phyloP scores from a whole-genome alignment of 2,888 invertebrate genomes.

The Blastobasis adustella region DNA sequence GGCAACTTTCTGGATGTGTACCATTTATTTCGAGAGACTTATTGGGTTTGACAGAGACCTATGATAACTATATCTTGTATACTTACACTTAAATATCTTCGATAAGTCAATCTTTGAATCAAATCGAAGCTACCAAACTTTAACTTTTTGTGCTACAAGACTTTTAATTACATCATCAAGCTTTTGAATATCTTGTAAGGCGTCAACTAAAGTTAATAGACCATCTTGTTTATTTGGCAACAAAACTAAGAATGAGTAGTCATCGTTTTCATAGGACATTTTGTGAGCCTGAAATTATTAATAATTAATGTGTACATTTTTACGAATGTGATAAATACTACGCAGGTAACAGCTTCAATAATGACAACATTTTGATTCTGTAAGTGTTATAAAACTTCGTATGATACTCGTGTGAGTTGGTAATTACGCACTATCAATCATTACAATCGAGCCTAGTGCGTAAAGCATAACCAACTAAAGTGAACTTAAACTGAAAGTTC shows the following conservation, averaged over 20 bases:
- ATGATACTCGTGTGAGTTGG: background rate
- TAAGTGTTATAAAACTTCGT: background rate
- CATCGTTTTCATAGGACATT: conserved; percentile 80
- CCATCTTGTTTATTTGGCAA: conserved; percentile 78
- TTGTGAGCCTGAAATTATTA: conserved; percentile 75
- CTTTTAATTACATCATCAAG: conserved; percentile 33
- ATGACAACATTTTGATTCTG: background rate
- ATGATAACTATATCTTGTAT: background rate
- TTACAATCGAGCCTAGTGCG: too few relatives aligned
- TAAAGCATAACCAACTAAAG: background rate
- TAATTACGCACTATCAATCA: background rate
- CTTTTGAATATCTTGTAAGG: conserved; percentile 64
- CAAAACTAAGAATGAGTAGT: conserved; percentile 76
- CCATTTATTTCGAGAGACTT: too few relatives aligned
- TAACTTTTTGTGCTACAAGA: background rate
- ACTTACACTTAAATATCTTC: conserved; percentile 17
- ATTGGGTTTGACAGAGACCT: too few relatives aligned
- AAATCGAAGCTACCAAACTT: conserved; percentile 15
- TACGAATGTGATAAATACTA: background rate
- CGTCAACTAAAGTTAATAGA: conserved; percentile 48
- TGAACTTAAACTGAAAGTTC: conserved; percentile 2
- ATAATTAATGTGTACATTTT: background rate
- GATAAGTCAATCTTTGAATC: conserved; percentile 18
- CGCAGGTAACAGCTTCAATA: too few relatives aligned
- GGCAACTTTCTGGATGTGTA: too few relatives aligned